These are phyloP conservation scores for Pempheris klunzingeri DNA, from an alignment of 2,797 vertebrate genomes.

Conservation along the genomic window DNA sequence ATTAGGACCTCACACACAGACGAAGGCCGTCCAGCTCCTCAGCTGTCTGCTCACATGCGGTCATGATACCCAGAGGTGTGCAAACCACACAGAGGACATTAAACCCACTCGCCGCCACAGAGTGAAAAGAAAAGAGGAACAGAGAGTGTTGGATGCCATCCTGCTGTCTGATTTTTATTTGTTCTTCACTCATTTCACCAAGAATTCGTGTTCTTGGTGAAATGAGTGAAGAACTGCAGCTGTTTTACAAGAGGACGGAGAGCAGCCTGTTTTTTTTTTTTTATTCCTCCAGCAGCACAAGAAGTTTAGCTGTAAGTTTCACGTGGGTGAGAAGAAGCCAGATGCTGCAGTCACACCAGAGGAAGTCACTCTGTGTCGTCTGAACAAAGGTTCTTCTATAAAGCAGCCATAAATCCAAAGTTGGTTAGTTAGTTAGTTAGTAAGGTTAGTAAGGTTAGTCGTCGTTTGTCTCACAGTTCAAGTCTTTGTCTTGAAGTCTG, in stretches of 20 bases:
- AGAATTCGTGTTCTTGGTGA: too few species aligned
- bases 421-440: too few species aligned
- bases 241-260: conserved; percentile 15
- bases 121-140: conserved; percentile 4
- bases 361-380: neutral
- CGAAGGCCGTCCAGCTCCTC: conserved; percentile 52
- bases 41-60: conserved; percentile 51
- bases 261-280: conserved; percentile 9
- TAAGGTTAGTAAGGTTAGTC: neutral
- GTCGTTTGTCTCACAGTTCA: neutral
- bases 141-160: conserved; percentile 11
- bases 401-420: neutral
- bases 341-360: conserved; percentile 5
- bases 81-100: conserved; percentile 50
- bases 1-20: conserved; percentile 69
- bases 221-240: too few species aligned
- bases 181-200: conserved; percentile 5
- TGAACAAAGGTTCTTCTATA: neutral
- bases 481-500: neutral
- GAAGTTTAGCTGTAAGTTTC: neutral
- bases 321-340: conserved; percentile 28
- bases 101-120: conserved; percentile 27
- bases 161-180: conserved; percentile 26
- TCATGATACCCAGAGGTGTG: conserved; percentile 39
- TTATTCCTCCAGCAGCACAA: neutral